Evolutionary conservation across 2,113 vertebrate species (phyloP).

Genomic region (Stigmatopora argus): DNA sequence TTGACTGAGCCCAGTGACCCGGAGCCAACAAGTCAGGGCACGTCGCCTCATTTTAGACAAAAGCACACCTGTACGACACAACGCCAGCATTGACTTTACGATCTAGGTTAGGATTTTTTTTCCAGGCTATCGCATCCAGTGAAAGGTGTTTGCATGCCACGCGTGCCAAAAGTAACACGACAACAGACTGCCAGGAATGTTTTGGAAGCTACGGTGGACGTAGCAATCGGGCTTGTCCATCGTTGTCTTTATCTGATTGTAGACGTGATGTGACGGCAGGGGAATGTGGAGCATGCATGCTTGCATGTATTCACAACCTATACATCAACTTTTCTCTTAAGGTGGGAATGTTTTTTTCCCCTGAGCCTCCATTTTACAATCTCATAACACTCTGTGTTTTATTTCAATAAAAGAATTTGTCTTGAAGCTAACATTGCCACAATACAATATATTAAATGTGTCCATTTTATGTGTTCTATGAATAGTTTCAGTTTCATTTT

Average conservation of each 20-base stretch:
- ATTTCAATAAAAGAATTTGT: too few relatives aligned
- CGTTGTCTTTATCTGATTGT: constrained; percentile 45
- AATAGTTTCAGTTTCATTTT: too few relatives aligned
- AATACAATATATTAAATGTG: too few relatives aligned
- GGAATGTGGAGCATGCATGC: constrained; percentile 33
- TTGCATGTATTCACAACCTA: neutral
- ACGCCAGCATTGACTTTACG: neutral
- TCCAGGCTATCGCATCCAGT: constrained; percentile 19
- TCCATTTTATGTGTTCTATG: too few relatives aligned
- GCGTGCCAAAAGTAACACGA: constrained; percentile 41
- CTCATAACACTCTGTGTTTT: neutral
- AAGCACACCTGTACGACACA: constrained; percentile 9
- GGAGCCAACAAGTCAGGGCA: constrained; percentile 63
- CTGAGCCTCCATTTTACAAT: neutral
- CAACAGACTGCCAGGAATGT: constrained; percentile 48
- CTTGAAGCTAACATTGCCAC: too few relatives aligned
- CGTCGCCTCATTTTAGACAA: constrained; percentile 38
- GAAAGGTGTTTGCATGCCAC: constrained; percentile 9
- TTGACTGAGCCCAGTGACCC: constrained; percentile 48
- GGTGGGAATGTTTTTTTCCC: neutral
- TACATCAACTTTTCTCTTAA: neutral
- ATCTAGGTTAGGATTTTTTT: neutral
- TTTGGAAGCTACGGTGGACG: constrained; percentile 39
- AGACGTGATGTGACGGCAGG: constrained; percentile 44
- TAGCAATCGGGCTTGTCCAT: constrained; percentile 34